These are phyloP conservation scores for Aplysina aerophoba DNA, from an alignment of 37 sponge, comb jelly and placozoan species.

Conservation along the genomic window DNA sequence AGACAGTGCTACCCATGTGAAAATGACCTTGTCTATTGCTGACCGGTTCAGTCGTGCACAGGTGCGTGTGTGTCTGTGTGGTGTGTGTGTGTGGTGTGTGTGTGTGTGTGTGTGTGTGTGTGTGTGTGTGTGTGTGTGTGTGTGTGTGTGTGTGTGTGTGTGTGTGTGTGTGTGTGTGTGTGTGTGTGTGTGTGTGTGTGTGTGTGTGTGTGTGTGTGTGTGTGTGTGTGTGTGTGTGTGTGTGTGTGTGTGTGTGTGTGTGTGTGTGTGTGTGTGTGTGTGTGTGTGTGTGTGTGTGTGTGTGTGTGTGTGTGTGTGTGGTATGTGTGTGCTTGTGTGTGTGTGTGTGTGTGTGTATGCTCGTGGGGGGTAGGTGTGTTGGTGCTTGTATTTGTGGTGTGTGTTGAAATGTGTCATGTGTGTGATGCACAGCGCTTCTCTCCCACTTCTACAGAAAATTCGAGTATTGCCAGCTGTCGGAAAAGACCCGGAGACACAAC, in stretches of 20 bases:
- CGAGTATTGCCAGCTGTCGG: conserved; percentile 91
- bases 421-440: not conserved
- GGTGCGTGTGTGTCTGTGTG: conserved; percentile 30
- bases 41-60: conserved; percentile 90
- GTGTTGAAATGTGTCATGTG: no score
- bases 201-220: conserved; percentile 33
- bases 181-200: conserved; percentile 5
- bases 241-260: conserved; percentile 32
- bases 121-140: conserved; percentile 15
- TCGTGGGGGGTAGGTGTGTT: not conserved
- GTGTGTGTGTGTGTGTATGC: not conserved
- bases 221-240: conserved; percentile 52
- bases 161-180: conserved; percentile 25
- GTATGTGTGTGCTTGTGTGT: conserved; percentile 78
- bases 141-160: conserved; percentile 33
- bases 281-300: conserved; percentile 25
- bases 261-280: not conserved
- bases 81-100: conserved; percentile 2
- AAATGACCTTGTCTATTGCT: conserved; percentile 96
- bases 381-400: not conserved
- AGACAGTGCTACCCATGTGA: conserved; percentile 92
- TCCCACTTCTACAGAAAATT: conserved; percentile 68
- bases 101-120: not conserved
- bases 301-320: conserved; percentile 49
- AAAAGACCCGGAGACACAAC: conserved; percentile 87